Evolutionary conservation across 2,888 invertebrate genomes (phyloP), one percentile per base, ranked within the genome.

Genomic region (Myopa tessellatipennis): DNA sequence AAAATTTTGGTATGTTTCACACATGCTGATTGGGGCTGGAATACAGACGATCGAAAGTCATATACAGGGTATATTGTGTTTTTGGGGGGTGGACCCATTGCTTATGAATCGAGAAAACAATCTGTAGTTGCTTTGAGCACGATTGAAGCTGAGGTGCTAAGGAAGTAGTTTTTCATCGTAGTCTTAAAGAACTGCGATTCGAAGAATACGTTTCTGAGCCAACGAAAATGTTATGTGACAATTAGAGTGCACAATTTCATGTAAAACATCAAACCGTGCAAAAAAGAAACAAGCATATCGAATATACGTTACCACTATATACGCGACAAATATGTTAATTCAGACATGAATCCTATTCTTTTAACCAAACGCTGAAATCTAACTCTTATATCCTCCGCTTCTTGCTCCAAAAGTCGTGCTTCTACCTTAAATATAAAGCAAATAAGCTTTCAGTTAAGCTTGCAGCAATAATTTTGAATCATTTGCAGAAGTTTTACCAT

Each of bases 251-350:
- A 12, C 6, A 36, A 4, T 38, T 38, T 34, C 16, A 36, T 7
- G 12, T 65, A 4, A 65, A 65, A 38, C 26, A 36, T 65, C 36
- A 26, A 10, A 36, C 36, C 4, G 77, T 77, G 12, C 79, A 80
- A 18, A 79, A 80, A 67, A 52, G 79, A 4, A n/a, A n/a, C n/a
- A n/a, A n/a, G 61, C 81, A 81, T 55, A 81, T 80, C 34, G 79
- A 81, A 26, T 69, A 80, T 80, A 2, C 72, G 40, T 26, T 79
- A 68, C 34, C 77, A 81, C 61, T 79, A 75, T 18, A 72, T 81
- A 52, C 38, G 80, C 5, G 78, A 79, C 26, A 36, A 75, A 6
- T 77, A 80, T 68, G 63, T 79, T 6, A 65, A 74, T 36, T 73
- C 80, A 10, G 61, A 61, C 5, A 34, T 72, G 8, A 80, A 81